Base-by-base conservation (phyloP, 2,113 vertebrate species). In the Petromus typicus region DNA sequence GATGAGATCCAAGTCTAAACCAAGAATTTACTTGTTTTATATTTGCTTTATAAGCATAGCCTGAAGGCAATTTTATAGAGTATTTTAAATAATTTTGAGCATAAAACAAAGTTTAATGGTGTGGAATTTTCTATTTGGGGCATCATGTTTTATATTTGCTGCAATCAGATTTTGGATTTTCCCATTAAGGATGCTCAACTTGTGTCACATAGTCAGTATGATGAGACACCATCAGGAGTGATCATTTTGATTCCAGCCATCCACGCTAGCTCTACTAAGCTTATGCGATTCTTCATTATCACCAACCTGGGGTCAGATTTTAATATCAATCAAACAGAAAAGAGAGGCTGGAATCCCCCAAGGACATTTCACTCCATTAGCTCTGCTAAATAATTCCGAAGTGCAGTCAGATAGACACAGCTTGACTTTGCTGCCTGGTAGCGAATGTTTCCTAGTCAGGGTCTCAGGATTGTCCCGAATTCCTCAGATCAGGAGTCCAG, bases 301-400 rank as follows among this genome's bases (percentile, higher is more conserved):
- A 79, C 54, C 63, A 89, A 34, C 32, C 22, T 48, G 32, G 67
- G 87, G 34, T 88, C 61, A 45, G 79, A 96, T 54, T 79, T 85
- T 92, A 93, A 18, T 40, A 93, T 56, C 87, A 86, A 48, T 79
- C 87, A 90, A 67, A 59, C 5, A 66, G 84, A 81, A 76, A 86
- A 45, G 61, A 75, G 79, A 79, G 76, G 34, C 5, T 89, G 75
- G 63, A 54, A 54, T 91, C 25, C 86, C 75, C 89, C 40, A 34
- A 1, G 48, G 87, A 59, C n/a, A 12, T 37, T 87, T 89, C 63
- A 78, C 84, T 90, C 86, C 61, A 87, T 90, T 82, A 93, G 88
- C 40, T 93, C 92, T 94, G 59, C 69, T 93, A 89, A 97, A 82
- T 93, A 88, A 95, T 94, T 96, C 90, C 32, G 22, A 18, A 66